Evolutionary conservation across 1,140 invertebrate species (phyloP).

Genomic region (Brachionus plicatilis): DNA sequence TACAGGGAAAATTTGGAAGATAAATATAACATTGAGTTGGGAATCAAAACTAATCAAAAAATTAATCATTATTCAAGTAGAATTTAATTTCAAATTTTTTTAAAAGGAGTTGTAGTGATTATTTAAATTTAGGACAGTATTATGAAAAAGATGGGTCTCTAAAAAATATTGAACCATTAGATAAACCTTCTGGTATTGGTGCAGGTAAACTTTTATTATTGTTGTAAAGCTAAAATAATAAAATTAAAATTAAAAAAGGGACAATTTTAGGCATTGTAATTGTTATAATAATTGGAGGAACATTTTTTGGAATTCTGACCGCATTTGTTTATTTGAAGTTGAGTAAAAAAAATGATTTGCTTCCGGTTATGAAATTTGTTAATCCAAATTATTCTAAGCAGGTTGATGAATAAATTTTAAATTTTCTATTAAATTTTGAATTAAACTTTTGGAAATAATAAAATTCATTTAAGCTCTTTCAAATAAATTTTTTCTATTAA

Average conservation of each 20-base stretch:
- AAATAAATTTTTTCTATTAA: too few species aligned
- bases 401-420: constrained; percentile 14
- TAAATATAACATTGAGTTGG: not conserved
- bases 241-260: not conserved
- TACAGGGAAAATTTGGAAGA: constrained; percentile 27
- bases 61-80: constrained; percentile 31
- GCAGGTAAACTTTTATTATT: not conserved
- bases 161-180: constrained; percentile 1
- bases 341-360: not conserved
- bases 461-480: too few species aligned
- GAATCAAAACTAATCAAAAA: not conserved
- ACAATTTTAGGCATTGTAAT: not conserved
- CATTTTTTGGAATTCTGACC: not conserved
- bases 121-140: not conserved
- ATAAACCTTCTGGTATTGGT: not conserved
- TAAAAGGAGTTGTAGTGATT: too few species aligned
- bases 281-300: not conserved
- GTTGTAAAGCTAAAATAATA: not conserved
- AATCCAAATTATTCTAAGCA: constrained; percentile 26
- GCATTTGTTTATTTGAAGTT: constrained; percentile 18
- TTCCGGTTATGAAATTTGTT: constrained; percentile 34
- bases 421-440: not conserved
- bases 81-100: too few species aligned
- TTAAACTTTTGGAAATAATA: not conserved
- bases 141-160: constrained; percentile 13